Evolutionary conservation across 1,140 invertebrate species (phyloP), one percentile per base, ranked within the genome.

Genomic region (Acyrthosiphon pisum): DNA sequence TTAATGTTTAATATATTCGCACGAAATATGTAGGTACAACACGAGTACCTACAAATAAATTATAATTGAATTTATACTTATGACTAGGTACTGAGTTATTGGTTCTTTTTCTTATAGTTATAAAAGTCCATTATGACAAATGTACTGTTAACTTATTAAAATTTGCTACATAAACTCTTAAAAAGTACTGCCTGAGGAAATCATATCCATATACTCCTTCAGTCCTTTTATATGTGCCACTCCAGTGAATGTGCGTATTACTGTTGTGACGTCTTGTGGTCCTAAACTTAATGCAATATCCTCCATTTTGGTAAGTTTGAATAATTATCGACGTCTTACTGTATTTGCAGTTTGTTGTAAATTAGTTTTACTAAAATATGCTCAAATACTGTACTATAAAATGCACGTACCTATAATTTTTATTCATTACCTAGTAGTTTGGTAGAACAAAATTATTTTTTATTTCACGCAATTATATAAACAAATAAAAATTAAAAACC

Each of bases 351-450:
- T 76, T 76, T 76, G 30, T 76, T 76, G 14, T 76, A 18, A 76
- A 76, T 76, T n/a, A 76, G 60, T 76, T n/a, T 18, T 76, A 76
- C 41, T 35, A 76, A 0, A n/a, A 76, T n/a, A 76, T 76, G 30
- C 60, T 76, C 60, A 76, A 76, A 76, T 76, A 76, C 60, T 76
- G 60, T 76, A 76, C 60, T n/a, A 76, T 76, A 18, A 68, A 76
- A 76, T n/a, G 60, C 60, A 76, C 60, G 60, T 76, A 76, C 6
- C 3, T 76, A 76, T 76, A n/a, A 76, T n/a, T n/a, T 76, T 76
- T 76, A 76, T 76, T 76, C 14, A 3, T 76, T n/a, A n/a, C 14
- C 60, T 76, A 76, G 60, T 76, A 76, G 60, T 76, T 76, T 76
- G n/a, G n/a, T 76, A 76, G n/a, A 76, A 76, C 14, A 18, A 76